These are phyloP conservation scores for Scylla paramamosain DNA, from an alignment of 1,140 invertebrate genomes.

Conservation along the genomic window DNA sequence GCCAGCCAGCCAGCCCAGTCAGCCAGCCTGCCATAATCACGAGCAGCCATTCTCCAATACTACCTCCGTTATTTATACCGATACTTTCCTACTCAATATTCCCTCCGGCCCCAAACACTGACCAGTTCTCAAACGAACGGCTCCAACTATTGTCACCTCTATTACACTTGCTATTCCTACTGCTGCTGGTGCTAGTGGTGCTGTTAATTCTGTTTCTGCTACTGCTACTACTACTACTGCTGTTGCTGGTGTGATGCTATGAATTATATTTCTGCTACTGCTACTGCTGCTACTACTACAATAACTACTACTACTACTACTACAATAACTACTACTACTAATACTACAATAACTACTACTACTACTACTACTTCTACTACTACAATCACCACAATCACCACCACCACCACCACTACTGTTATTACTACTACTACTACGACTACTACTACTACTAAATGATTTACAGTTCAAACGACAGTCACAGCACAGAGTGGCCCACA, in stretches of 20 bases:
- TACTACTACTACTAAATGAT: neutral
- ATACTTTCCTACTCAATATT: constrained; percentile 24
- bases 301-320: neutral
- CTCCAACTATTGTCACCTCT: neutral
- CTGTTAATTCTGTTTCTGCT: neutral
- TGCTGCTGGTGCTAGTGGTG: neutral
- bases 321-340: neutral
- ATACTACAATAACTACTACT: neutral
- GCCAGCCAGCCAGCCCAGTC: neutral
- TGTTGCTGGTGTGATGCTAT: neutral
- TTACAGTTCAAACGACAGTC: too few relatives aligned
- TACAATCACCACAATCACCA: neutral
- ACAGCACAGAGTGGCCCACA: too few relatives aligned
- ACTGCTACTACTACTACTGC: neutral
- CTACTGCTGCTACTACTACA: constrained; percentile 34
- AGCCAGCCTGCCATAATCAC: neutral
- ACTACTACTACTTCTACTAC: too few relatives aligned
- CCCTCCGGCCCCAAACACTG: neutral
- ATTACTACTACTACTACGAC: neutral
- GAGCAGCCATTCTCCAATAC: neutral
- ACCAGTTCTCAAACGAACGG: neutral
- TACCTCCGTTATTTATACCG: neutral
- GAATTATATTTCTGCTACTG: neutral
- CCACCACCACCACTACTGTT: too few relatives aligned
- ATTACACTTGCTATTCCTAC: neutral